These are phyloP conservation scores for Panthera tigris DNA, from an alignment of 2,113 vertebrate species.

Conservation along the genomic window DNA sequence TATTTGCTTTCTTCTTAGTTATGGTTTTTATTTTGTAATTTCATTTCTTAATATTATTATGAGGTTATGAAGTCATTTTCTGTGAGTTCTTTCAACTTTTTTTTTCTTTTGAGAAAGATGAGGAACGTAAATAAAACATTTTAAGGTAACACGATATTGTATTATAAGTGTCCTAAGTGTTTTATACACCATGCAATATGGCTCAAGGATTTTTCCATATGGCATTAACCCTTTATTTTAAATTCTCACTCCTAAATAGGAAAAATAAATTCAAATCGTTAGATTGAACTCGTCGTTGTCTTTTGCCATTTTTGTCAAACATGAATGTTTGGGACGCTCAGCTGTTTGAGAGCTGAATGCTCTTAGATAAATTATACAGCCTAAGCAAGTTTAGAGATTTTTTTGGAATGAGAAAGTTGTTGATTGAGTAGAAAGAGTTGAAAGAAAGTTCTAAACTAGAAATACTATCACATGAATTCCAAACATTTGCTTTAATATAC, in stretches of 20 bases:
- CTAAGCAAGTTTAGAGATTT: background rate
- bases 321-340: background rate
- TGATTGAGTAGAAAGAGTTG: conserved; percentile 13
- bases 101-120: background rate
- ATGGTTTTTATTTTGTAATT: background rate
- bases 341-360: conserved; percentile 8
- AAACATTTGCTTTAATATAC: conserved; percentile 1
- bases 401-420: conserved; percentile 8
- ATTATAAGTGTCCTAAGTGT: background rate
- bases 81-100: background rate
- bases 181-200: background rate
- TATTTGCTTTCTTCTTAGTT: background rate
- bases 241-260: background rate
- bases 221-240: background rate
- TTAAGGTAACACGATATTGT: background rate
- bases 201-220: background rate
- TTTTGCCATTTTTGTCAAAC: background rate
- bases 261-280: background rate
- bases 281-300: background rate
- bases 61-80: background rate
- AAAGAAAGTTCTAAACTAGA: conserved; percentile 29
- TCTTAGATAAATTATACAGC: conserved; percentile 3
- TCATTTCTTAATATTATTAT: background rate
- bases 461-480: background rate
- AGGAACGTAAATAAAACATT: background rate